Evolutionary conservation across 2,797 vertebrate species (phyloP).

Genomic region (Phrynocephalus forsythii): DNA sequence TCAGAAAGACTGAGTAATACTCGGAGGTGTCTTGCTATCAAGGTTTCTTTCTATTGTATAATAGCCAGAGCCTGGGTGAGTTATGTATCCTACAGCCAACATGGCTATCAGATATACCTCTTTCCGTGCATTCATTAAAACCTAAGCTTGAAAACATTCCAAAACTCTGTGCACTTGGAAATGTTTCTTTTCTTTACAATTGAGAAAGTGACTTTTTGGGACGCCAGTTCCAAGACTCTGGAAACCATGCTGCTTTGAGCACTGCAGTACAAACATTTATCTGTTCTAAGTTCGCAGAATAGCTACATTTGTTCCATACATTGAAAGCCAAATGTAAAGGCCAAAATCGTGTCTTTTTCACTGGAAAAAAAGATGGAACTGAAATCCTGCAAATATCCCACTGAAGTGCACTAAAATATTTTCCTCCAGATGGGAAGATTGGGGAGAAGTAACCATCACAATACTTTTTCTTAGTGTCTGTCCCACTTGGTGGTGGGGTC

Average conservation of each 20-base stretch:
- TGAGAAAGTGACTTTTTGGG: neutral
- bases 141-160: too few relatives aligned
- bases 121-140: neutral
- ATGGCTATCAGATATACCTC: neutral
- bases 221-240: too few relatives aligned
- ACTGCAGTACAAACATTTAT: neutral
- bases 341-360: neutral
- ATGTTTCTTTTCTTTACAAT: neutral
- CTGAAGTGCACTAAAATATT: neutral
- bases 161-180: neutral
- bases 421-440: neutral
- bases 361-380: neutral
- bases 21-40: neutral
- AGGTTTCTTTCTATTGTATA: too few relatives aligned
- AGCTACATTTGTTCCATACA: neutral
- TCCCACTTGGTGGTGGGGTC: too few relatives aligned
- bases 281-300: too few relatives aligned
- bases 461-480: too few relatives aligned
- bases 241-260: neutral
- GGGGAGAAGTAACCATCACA: neutral
- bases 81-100: too few relatives aligned
- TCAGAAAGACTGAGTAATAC: neutral
- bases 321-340: conserved; percentile 6
- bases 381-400: neutral
- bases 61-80: too few relatives aligned